Base-by-base conservation (phyloP, 2,113 vertebrate genomes). In the Camelus dromedarius region DNA sequence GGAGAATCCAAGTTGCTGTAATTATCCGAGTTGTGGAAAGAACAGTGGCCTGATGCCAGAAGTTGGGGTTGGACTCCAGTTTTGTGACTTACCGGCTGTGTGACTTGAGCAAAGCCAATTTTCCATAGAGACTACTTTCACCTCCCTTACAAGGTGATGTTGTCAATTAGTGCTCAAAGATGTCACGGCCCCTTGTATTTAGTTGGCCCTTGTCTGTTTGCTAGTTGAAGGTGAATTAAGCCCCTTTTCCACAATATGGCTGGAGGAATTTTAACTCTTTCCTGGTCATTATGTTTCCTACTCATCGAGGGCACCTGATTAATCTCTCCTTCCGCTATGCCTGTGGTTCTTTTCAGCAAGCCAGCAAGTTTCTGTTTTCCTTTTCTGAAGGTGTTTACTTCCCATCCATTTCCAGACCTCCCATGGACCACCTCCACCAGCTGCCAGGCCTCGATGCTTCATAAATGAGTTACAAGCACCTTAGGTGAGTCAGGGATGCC, bases 301-400 rank as follows among this genome's bases (percentile, higher is more conserved):
- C 32, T 70, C 13, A 19, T 85, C 11, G 38, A 85, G 30, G 64
- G 20, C 60, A 64, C 52, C 42, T 58, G 50, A 48, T 48, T 70
- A 46, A 15, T 88, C 82, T 24, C n/a, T 76, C 12, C 42, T 88
- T 82, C 22, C 56, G 38, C 26, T 22, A 3, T 60, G 35, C 19
- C 35, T 67, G 69, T 88, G 28, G n/a, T 91, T 85, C 67, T 88
- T 88, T 83, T 24, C 46, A 82, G 82, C 46, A 66, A 75, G 82
- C 46, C 38, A 60, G n/a, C 28, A 26, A 67, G 42, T 76, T 46
- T 28, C 7, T 76, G 1, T 67, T 46, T 70, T 58, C 54, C n/a
- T 76, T 15, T 35, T 66, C 30, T 62, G 42, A 50, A 75, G 42
- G 12, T 14, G 22, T 69, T 48, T 72, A 10, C 26, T 70, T n/a